Evolutionary conservation across 2,113 vertebrate genomes (phyloP).

Genomic region (Chionis minor): DNA sequence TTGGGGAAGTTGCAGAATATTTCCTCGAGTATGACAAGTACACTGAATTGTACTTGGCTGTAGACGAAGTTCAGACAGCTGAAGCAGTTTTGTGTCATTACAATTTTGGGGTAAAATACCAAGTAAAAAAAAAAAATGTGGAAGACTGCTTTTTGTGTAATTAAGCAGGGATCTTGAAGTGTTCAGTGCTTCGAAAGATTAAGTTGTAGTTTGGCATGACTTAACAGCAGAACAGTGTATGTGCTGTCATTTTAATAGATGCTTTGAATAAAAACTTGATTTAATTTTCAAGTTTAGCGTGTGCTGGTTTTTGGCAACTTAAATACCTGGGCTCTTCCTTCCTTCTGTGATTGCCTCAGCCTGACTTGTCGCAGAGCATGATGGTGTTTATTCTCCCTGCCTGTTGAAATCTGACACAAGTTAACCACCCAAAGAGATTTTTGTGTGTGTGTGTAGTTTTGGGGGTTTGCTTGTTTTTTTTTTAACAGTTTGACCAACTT

Average conservation of each 20-base stretch:
- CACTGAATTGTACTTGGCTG: conserved; percentile 16
- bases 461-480: too few species aligned
- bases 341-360: background rate
- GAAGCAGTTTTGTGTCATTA: conserved; percentile 46
- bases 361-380: accelerated
- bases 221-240: conserved; percentile 68
- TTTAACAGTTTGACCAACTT: background rate
- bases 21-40: conserved; percentile 37
- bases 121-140: conserved; percentile 12
- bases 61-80: conserved; percentile 36
- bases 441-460: too few species aligned
- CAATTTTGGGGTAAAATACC: conserved; percentile 36
- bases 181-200: conserved; percentile 57
- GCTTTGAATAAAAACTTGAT: conserved; percentile 79
- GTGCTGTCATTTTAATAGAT: conserved; percentile 71
- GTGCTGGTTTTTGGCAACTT: background rate
- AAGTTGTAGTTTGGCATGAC: conserved; percentile 66
- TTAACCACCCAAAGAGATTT: too few species aligned
- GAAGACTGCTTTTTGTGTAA: conserved; percentile 57
- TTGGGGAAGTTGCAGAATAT: background rate
- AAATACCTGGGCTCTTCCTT: background rate
- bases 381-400: background rate
- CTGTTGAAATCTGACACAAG: background rate
- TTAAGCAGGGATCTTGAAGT: conserved; percentile 48
- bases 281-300: conserved; percentile 42